Evolutionary conservation across 2,888 invertebrate genomes (phyloP), one percentile per base, ranked within the genome.

Genomic region (Acanthoscelides obtectus): DNA sequence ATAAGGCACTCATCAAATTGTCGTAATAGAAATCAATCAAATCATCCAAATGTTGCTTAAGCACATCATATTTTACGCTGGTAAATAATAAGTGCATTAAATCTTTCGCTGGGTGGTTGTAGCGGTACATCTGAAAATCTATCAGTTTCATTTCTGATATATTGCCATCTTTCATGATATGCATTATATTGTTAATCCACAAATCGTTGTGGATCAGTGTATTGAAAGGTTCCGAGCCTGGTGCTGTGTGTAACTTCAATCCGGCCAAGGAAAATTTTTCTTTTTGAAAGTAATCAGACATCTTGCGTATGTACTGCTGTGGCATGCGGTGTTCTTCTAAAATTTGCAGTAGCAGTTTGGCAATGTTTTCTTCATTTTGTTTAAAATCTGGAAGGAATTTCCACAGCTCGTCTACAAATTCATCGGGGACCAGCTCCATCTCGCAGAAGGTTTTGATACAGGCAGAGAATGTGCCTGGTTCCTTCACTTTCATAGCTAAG

Each of bases 401-500:
- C 17, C 22, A 21, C 68, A 68, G 21, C 6, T 20, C 27, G 1
- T 22, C 22, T 3, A 21, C n/a, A 20, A 25, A 0, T 17, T 68
- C 22, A 20, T 2, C 6, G 0, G 19, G 17, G 5, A 67, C 0
- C 2, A 22, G 20, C 1, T 67, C 20, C 6, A 45, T 45, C 17
- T 45, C 12, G 67, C 67, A 2, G 2, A 20, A 20, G 0, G 67
- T 20, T 45, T 27, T 68, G 21, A 68, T 45, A 45, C 22, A 17
- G 2, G 19, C 8, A 20, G 3, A n/a, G 20, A 68, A 68, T 4
- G 3, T 25, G 17, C 12, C 75, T 0, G 86, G 84, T 67, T 84
- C 81, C 70, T 81, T 84, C 0, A 84, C 70, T 67, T 88, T 87
- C 72, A 86, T 79, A 0, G 87, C 88, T 17, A 89, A 83, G 1